These are phyloP conservation scores for Polymixis flavicincta DNA, from an alignment of 2,888 invertebrate species.

Conservation along the genomic window DNA sequence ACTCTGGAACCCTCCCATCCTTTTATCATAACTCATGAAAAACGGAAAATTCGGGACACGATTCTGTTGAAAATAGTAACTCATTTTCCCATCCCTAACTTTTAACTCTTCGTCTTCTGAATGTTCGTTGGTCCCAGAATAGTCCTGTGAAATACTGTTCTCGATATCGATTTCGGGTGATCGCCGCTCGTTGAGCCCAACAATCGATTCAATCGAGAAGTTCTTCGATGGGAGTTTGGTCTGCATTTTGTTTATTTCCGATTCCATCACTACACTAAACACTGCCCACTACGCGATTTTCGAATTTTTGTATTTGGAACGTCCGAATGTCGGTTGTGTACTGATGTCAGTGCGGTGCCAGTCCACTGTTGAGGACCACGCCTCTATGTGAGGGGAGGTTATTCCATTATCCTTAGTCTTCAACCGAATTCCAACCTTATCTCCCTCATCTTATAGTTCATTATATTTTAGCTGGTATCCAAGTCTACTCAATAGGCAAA, in stretches of 20 bases:
- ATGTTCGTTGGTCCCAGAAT: conserved; percentile 75
- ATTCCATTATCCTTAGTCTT: conserved; percentile 33
- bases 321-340: conserved; percentile 76
- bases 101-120: conserved; percentile 85
- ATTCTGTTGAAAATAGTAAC: conserved; percentile 86
- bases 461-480: conserved; percentile 8
- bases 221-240: conserved; percentile 90
- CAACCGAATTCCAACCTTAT: conserved; percentile 47
- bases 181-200: conserved; percentile 83
- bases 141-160: conserved; percentile 84
- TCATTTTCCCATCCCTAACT: conserved; percentile 83
- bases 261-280: conserved; percentile 80
- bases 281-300: conserved; percentile 67
- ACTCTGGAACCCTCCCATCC: conserved; percentile 76
- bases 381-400: conserved; percentile 74
- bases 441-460: rapidly evolving
- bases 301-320: conserved; percentile 73
- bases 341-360: conserved; percentile 73
- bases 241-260: conserved; percentile 85
- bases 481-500: conserved; percentile 5
- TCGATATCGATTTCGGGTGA: conserved; percentile 89
- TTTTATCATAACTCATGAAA: conserved; percentile 88
- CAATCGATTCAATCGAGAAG: conserved; percentile 92
- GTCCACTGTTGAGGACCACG: conserved; percentile 72
- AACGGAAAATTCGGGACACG: conserved; percentile 87